Evolutionary conservation across 2,888 invertebrate species (phyloP), one percentile per base, ranked within the genome.

Genomic region (Ommatoiulus sabulosus): DNA sequence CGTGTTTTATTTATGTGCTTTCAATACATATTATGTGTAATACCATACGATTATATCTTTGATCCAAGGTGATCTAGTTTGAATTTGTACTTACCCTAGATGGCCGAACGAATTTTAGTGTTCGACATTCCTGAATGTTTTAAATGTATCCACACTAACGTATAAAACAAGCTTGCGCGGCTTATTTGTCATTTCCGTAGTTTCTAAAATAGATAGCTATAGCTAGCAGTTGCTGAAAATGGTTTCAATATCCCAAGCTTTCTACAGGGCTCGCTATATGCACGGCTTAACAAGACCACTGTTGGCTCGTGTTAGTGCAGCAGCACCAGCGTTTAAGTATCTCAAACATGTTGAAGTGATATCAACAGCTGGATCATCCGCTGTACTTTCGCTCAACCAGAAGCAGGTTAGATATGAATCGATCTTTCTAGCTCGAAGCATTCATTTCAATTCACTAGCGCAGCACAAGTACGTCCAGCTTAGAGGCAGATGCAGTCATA

Each of bases 211-310:
- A 35, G 35, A 35, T 35, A 35, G 35, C n/a, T 72, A 72, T 24
- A 72, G 72, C 72, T 72, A 8, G n/a, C 24, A 10, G 24, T 72
- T 72, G 72, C 72, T 72, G 46, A 72, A 72, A 72, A 72, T 72
- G 72, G 24, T 72, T 72, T 24, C 72, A 72, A 72, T 72, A 72
- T 72, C 72, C 72, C 72, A 72, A 12, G 72, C 72, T 72, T 24
- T 72, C 72, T 72, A 7, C 24, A 72, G 72, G 72, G 72, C 72
- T 72, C 72, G 72, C 72, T 72, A 24, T 72, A 72, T 72, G 72
- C 72, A 72, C 24, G 72, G 72, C 24, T n/a, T 72, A 72, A n/a
- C 72, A 72, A 72, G 72, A 72, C 72, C 72, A 0, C 72, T 72
- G 10, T 72, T 72, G 6, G 72, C 72, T 72, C 72, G 72, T 24